These are phyloP conservation scores for Rotaria socialis DNA, from an alignment of 2,888 invertebrate species.

Conservation along the genomic window DNA sequence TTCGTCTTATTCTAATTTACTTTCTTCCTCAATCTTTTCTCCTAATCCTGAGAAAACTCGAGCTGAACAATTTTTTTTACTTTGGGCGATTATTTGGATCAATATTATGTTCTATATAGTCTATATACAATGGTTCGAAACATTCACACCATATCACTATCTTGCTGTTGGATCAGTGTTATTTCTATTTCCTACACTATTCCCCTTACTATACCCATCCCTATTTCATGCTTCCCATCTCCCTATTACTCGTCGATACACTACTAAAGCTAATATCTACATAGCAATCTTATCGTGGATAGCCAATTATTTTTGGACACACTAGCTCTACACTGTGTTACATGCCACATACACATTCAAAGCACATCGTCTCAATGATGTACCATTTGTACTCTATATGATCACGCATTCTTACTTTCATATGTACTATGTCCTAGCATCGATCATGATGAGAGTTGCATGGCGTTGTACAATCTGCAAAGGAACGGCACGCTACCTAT, in stretches of 20 bases:
- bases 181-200: neutral
- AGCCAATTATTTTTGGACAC: neutral
- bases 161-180: neutral
- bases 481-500: neutral
- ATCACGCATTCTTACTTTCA: neutral
- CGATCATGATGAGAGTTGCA: neutral
- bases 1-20: neutral
- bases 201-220: neutral
- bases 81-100: neutral
- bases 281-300: neutral
- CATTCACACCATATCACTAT: neutral
- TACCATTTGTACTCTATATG: neutral
- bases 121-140: slow-evolving; percentile 14
- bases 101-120: neutral
- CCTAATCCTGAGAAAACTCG: neutral
- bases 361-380: neutral
- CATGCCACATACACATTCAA: neutral
- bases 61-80: neutral
- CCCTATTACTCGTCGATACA: neutral
- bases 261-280: neutral
- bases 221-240: neutral
- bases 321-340: neutral
- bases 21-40: neutral
- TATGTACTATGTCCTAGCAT: neutral
- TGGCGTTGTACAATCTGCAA: neutral